Base-by-base conservation (phyloP, 2,797 vertebrate species). In the Lepilemur ruficaudatus region DNA sequence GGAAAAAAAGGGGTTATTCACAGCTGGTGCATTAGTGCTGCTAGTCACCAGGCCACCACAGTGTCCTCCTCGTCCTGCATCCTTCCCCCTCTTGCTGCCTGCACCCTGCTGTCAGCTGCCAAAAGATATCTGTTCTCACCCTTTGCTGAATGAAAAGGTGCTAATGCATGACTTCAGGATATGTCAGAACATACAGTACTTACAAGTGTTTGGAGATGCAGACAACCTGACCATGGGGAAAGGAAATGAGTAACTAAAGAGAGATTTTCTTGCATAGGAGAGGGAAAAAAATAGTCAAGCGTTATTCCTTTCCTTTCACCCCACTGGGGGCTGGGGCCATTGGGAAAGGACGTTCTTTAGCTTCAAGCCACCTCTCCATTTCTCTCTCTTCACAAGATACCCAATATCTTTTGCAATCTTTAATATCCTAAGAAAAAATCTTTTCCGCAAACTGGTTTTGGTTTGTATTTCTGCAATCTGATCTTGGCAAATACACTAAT, bases 101-200 rank as follows among this genome's bases (percentile, higher is more conserved):
- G 97, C 97, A 98, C 98, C 98, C 99, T 98, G 98, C 99, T 98
- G 98, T 99, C 98, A 98, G 98, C 99, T 99, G 99, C 99, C 99
- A 99, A 98, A 98, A 98, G 98, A 98, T 99, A 99, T 99, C 99
- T 99, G 99, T 99, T 99, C 99, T 99, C 99, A 99, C 99, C 98
- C 98, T 98, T 98, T 98, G 98, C 98, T 98, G 98, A 99, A 98
- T 98, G 98, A 99, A 98, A 99, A 99, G 99, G 99, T 99, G 99
- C 98, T 99, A 99, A 99, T 99, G 98, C 99, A 99, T 98, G 99
- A 99, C 99, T 99, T 99, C 98, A 98, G 98, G 99, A 99, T 99
- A 99, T 99, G 99, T 99, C 99, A 99, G 99, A 99, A 99, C 99
- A 99, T 98, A 98, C 98, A 98, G 98, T 98, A 98, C 98, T 99